Percentiles rank a stretch among this genome's conserved stretches.
Evolutionary conservation across 2,888 invertebrate species (phyloP).

Genomic region (Troides oblongomaculatus): DNA sequence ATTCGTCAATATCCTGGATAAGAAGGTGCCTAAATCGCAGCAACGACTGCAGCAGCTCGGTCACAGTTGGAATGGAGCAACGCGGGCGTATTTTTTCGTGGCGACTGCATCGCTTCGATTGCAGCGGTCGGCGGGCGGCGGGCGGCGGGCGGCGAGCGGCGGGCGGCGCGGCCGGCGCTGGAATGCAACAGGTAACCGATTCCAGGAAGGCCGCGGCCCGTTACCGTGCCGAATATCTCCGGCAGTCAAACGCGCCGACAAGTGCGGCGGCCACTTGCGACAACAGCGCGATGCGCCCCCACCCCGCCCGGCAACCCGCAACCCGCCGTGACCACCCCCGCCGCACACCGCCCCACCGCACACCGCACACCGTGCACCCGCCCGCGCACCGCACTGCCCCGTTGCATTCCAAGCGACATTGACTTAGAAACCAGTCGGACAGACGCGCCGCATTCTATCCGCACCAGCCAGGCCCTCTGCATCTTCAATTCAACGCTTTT

Average conservation of each 20-base stretch:
- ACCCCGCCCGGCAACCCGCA: conserved; percentile 41
- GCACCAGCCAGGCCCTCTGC: conserved; percentile 48
- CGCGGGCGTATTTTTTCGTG: conserved; percentile 32
- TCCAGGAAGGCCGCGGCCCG: conserved; percentile 79
- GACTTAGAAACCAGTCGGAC: conserved; percentile 76
- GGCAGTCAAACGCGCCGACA: conserved; percentile 78
- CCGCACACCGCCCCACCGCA: conserved; percentile 39
- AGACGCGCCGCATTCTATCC: conserved; percentile 63
- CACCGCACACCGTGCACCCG: conserved; percentile 41
- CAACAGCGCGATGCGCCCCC: conserved; percentile 61
- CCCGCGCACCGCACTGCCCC: conserved; percentile 42
- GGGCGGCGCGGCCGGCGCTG: conserved; percentile 53
- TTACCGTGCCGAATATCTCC: conserved; percentile 80
- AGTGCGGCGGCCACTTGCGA: conserved; percentile 77
- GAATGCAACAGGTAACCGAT: conserved; percentile 80
- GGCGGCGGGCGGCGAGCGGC: conserved; percentile 32
- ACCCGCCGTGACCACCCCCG: conserved; percentile 33
- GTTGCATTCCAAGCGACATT: conserved; percentile 76
- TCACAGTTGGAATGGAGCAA: conserved; percentile 17
- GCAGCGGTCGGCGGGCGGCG: conserved; percentile 43
- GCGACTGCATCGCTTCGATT: conserved; percentile 50
- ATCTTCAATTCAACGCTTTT: conserved; percentile 42
- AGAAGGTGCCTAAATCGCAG: neutral
- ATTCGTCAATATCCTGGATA: neutral
- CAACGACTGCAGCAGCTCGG: conserved; percentile 11